Conservation (phyloP, 2,888 invertebrate species). For the Drosophila lutescens region DNA sequence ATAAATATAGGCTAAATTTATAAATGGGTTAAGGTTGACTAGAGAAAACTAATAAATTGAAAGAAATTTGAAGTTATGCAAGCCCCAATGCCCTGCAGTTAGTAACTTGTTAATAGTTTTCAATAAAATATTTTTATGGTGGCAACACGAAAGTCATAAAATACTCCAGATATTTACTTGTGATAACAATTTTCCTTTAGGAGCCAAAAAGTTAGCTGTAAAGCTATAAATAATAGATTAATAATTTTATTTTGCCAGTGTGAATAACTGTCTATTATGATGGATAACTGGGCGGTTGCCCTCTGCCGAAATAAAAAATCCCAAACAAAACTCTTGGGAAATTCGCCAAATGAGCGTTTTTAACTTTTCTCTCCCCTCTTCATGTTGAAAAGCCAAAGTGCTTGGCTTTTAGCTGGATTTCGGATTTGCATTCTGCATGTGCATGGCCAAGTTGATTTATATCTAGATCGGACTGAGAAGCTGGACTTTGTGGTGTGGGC, state of each 20-base stretch:
- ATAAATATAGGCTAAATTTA: too few species aligned
- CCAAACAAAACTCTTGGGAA: slow-evolving; percentile 58
- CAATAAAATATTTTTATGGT: neutral
- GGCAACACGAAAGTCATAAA: neutral
- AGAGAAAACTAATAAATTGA: neutral
- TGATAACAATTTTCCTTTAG: neutral
- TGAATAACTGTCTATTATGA: slow-evolving; percentile 24
- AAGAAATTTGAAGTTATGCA: slow-evolving; percentile 9
- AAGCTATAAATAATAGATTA: neutral
- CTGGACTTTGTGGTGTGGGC: slow-evolving; percentile 50
- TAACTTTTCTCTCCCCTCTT: slow-evolving; percentile 6
- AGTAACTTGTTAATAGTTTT: neutral
- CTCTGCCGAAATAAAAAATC: slow-evolving; percentile 18
- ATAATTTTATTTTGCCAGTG: slow-evolving; percentile 9
- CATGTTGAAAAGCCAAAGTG: slow-evolving; percentile 6
- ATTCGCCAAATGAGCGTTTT: slow-evolving; percentile 53
- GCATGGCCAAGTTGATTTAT: slow-evolving; percentile 67
- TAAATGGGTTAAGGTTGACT: too few species aligned
- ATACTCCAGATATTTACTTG: neutral
- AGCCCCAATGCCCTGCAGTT: slow-evolving; percentile 8
- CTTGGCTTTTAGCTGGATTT: slow-evolving; percentile 23
- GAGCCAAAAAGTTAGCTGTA: too few species aligned
- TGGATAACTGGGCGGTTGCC: slow-evolving; percentile 27
- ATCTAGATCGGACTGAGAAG: slow-evolving; percentile 48
- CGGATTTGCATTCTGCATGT: slow-evolving; percentile 40